Base-by-base conservation (phyloP, 1,140 invertebrate species). In the Pinna nobilis region DNA sequence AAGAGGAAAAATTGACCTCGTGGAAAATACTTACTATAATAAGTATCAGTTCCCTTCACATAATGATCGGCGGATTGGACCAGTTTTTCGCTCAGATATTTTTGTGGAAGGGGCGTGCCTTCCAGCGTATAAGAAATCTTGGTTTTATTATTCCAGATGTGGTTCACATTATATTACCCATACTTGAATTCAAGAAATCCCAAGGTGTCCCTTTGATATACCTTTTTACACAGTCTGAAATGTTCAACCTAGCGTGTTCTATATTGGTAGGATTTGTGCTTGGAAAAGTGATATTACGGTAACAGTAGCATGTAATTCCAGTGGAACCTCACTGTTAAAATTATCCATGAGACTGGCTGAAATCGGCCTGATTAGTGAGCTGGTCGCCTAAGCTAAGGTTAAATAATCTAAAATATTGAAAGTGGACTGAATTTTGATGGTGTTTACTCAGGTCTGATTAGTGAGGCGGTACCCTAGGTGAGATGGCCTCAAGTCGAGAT, bases 21-120 rank as follows among this genome's bases (percentile, higher is more conserved):
- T 89, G 90, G 79, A 92, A 93, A 76, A 89, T 92, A 0, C 87
- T 94, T 25, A 85, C 90, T 32, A 92, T 94, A 68, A 86, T 92
- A 33, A 53, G 89, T 15, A 93, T 95, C 74, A 93, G 92, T n/a
- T 73, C 92, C 47, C 85, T 93, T 51, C 94, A 95, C 84, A 92
- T 94, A 55, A 80, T 94, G 7, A 91, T 92, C 33, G 91, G 92
- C 65, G 91, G 93, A 41, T 92, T 91, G 80, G 94, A 95, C 89
- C 93, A 95, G 82, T 94, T 94, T 87, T 89, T 94, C 20, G 86
- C 87, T 41, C 94, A 94, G 87, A 93, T 95, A 47, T 81, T 95
- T n/a, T 88, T 91, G 69, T 91, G 92, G 33, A 91, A 93, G 87
- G 94, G 94, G 1, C 90, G 92, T 6, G 49, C 30, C 41, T 82